Conservation (phyloP, 2,113 vertebrate species). For the Helogale parvula region DNA sequence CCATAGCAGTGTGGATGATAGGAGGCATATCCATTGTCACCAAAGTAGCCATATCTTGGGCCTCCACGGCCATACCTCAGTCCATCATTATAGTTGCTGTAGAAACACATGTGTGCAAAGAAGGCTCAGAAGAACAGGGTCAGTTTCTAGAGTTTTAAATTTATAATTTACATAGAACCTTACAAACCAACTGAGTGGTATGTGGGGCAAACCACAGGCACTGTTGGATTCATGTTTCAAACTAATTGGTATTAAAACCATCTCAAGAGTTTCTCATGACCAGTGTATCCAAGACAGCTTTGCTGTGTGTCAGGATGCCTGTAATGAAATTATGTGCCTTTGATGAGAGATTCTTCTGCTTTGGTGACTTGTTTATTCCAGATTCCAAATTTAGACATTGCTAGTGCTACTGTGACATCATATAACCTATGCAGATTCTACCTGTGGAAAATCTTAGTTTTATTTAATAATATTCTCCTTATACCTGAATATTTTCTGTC, state of each 20-base stretch:
- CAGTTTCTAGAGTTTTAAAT: not conserved
- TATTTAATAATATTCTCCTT: not conserved
- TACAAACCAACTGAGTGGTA: not conserved
- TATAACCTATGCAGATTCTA: not conserved
- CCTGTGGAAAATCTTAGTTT: not conserved
- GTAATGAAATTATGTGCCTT: not conserved
- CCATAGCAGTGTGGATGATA: not conserved
- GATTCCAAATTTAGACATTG: not conserved
- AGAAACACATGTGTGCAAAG: not conserved
- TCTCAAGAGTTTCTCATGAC: not conserved
- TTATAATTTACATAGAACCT: not conserved
- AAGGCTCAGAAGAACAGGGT: not conserved
- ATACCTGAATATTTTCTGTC: not conserved
- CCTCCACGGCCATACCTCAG: not conserved
- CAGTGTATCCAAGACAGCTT: not conserved
- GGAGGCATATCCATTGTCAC: not conserved
- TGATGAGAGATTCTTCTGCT: not conserved
- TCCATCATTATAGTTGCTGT: not conserved
- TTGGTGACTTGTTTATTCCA: constrained; percentile 9
- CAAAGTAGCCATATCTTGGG: not conserved
- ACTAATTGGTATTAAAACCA: not conserved
- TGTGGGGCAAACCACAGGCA: not conserved
- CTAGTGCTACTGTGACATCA: not conserved
- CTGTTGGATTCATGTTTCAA: not conserved
- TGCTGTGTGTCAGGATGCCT: not conserved